phyloP scores from a whole-genome alignment of 2,888 invertebrate species.

The Chalcis sispes region DNA sequence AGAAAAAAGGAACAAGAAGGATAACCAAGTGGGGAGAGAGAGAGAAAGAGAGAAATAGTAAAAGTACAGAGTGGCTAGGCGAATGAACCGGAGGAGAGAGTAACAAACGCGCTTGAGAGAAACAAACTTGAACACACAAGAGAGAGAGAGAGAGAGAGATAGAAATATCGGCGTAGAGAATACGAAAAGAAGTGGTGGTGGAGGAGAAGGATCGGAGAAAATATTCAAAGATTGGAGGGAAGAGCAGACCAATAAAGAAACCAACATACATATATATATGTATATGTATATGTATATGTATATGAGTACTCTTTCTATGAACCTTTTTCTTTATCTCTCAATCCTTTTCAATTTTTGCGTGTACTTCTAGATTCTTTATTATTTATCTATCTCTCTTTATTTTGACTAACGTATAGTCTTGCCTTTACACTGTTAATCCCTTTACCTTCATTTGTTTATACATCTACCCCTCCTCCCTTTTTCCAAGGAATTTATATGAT shows the following conservation, averaged over 20 bases:
- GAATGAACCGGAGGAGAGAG: constrained; percentile 35
- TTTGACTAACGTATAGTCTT: background rate
- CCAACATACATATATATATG: background rate
- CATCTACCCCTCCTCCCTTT: no score
- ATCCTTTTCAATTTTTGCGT: constrained; percentile 20
- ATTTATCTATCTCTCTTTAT: background rate
- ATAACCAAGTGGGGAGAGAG: constrained; percentile 40
- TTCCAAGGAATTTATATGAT: constrained; percentile 4
- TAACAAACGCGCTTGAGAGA: constrained; percentile 1
- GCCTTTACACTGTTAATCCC: background rate
- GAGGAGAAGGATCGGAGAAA: constrained; percentile 28
- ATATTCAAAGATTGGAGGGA: constrained; percentile 38
- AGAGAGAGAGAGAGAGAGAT: constrained; percentile 35
- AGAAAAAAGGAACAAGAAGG: constrained; percentile 49
- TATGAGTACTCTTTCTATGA: background rate
- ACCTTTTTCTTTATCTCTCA: constrained; percentile 28
- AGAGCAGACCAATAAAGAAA: constrained; percentile 9
- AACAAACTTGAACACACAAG: background rate
- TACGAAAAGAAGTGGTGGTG: background rate
- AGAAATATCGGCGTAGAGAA: background rate
- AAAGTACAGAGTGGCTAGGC: constrained; percentile 14
- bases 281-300: background rate
- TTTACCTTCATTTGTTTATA: constrained; percentile 8
- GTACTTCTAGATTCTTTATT: background rate
- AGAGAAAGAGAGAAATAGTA: constrained; percentile 41